phyloP scores from a whole-genome alignment of 2,113 vertebrate species.

The Centropus unirufus region DNA sequence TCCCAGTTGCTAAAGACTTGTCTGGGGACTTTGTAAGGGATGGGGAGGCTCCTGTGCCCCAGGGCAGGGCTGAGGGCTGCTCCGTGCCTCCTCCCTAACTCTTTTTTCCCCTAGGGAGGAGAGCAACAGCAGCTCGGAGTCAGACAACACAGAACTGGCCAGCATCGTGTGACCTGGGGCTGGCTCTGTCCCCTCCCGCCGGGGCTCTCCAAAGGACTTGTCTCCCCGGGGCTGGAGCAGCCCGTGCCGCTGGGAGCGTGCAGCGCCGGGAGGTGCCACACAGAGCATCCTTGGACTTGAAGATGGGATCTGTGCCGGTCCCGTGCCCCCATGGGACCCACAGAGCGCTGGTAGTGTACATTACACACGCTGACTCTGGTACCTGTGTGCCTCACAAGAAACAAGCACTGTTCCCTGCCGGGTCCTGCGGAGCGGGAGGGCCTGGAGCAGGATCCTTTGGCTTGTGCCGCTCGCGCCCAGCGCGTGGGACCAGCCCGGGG shows the following conservation, averaged over 20 bases:
- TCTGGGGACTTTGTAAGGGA: background rate
- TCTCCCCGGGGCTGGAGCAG: background rate
- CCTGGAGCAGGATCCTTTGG: background rate
- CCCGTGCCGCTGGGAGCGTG: background rate
- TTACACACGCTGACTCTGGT: background rate
- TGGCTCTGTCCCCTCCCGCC: background rate
- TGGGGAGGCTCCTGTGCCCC: background rate
- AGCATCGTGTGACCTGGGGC: constrained; percentile 73
- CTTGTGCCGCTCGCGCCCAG: too few species aligned
- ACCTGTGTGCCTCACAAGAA: background rate
- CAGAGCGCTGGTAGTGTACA: constrained; percentile 22
- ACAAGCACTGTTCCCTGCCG: background rate
- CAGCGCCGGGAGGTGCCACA: background rate
- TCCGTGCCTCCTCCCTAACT: background rate
- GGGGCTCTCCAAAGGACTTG: background rate
- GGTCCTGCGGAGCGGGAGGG: background rate
- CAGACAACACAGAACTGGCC: constrained; percentile 81
- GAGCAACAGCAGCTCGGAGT: constrained; percentile 78
- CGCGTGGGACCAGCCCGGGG: too few species aligned
- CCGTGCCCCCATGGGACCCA: background rate
- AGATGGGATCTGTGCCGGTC: background rate
- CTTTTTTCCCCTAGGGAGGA: background rate
- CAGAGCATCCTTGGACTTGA: background rate
- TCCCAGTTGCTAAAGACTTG: background rate
- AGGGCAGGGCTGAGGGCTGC: background rate